Percentiles rank a stretch among this genome's conserved stretches.
Conservation (phyloP, 2,113 vertebrate genomes). For the Coptodon rendalli region DNA sequence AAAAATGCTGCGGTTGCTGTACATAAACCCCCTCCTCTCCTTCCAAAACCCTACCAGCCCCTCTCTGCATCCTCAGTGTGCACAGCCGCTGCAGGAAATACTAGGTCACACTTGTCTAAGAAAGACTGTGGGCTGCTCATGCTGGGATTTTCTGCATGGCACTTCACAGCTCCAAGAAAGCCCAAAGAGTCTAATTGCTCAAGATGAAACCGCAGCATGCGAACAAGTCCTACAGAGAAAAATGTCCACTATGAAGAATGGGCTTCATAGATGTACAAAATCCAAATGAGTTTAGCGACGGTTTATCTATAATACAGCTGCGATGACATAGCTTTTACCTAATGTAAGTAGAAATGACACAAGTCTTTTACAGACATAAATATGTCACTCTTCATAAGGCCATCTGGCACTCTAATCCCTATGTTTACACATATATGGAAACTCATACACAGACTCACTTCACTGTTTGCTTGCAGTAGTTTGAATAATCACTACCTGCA, state of each 20-base stretch:
- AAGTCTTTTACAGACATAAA: background rate
- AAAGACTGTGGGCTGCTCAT: slow-evolving; percentile 1
- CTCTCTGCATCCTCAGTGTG: slow-evolving; percentile 16
- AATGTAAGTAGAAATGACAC: background rate
- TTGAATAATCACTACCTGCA: slow-evolving; percentile 34
- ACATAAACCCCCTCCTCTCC: background rate
- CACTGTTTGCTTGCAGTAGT: slow-evolving; percentile 8
- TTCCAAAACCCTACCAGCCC: background rate
- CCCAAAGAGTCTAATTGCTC: slow-evolving; percentile 34
- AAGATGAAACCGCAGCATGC: background rate
- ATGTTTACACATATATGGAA: background rate
- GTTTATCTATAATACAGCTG: background rate
- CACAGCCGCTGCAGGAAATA: slow-evolving; percentile 31
- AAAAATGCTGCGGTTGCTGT: slow-evolving; percentile 44
- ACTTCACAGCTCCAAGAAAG: background rate
- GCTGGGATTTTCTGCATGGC: slow-evolving; percentile 9
- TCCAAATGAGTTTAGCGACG: background rate
- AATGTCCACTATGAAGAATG: background rate
- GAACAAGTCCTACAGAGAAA: slow-evolving; percentile 1
- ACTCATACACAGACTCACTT: background rate
- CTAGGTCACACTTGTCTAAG: slow-evolving; percentile 26
- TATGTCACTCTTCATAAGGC: background rate
- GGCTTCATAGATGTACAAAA: background rate
- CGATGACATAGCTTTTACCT: background rate
- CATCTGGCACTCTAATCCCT: background rate